Evolutionary conservation across 2,888 invertebrate genomes (phyloP), one percentile per base, ranked within the genome.

Genomic region (Catocala sponsa): DNA sequence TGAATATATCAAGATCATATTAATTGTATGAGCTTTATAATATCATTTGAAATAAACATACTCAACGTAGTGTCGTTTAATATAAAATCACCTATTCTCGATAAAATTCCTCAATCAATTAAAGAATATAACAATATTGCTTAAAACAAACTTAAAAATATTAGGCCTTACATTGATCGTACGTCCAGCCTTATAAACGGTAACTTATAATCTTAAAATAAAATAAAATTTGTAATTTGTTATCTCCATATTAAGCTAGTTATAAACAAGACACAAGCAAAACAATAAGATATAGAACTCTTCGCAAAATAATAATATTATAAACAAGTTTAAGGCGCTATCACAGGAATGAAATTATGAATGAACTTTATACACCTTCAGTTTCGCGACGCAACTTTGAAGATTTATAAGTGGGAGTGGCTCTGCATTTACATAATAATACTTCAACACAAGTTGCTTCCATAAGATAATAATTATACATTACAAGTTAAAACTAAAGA

Each of bases 291-390:
- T 73, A 75, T 70, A 73, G 49, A 76, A 76, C 64, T 67, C 13
- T 74, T 64, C 59, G 70, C 67, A 69, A 60, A 75, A 75, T 64
- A 70, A 77, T 62, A 72, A 51, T 63, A 59, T 55, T 59, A 65
- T 42, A 75, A 68, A 76, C 62, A 78, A 78, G 61, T 76, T 79
- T 80, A 83, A 87, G 79, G 81, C 82, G 81, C 86, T 91, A 90
- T 91, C 90, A 91, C 90, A 91, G 91, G 85, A 89, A 86, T 86
- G 75, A 87, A 80, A 85, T 82, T 76, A 76, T 83, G 72, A 86
- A 83, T 80, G 72, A 80, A 81, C 72, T 81, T 75, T 62, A 76
- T 68, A 72, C 67, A 80, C 65, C 69, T 76, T 74, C 60, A 76
- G 61, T 62, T 70, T 68, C 65, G 65, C 64, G 65, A 70, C 67